phyloP scores from a whole-genome alignment of 2,888 invertebrate genomes.

The Acheta domesticus region DNA sequence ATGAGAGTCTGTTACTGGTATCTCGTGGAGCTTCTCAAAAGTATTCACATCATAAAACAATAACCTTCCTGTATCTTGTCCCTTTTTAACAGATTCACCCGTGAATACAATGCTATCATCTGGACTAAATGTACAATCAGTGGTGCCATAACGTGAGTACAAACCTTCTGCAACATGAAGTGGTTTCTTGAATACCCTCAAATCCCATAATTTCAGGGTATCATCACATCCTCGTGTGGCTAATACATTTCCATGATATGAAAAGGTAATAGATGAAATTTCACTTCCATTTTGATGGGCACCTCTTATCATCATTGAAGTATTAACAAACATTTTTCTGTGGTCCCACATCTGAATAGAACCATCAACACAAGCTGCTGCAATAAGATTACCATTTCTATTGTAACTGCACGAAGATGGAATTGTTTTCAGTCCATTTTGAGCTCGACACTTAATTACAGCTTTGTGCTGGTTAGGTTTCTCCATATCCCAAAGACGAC shows the following conservation, averaged over 20 bases:
- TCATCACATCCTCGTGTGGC: constrained; percentile 87
- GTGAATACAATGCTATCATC: constrained; percentile 87
- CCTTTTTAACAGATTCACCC: constrained; percentile 74
- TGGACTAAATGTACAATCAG: constrained; percentile 83
- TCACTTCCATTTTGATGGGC: constrained; percentile 79
- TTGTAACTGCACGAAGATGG: constrained; percentile 83
- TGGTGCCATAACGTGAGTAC: constrained; percentile 80
- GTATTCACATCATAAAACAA: constrained; percentile 77
- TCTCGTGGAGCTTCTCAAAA: constrained; percentile 67
- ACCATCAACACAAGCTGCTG: constrained; percentile 91
- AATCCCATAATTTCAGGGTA: constrained; percentile 92
- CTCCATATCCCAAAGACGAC: constrained; percentile 85
- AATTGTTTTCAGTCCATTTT: constrained; percentile 79
- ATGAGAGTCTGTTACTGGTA: constrained; percentile 75
- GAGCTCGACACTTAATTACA: constrained; percentile 82
- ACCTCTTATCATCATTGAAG: constrained; percentile 68
- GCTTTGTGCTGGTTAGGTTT: constrained; percentile 73
- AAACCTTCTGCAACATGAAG: constrained; percentile 66
- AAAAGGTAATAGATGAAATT: constrained; percentile 80
- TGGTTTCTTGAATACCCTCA: constrained; percentile 76
- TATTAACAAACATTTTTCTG: constrained; percentile 84
- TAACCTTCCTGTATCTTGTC: constrained; percentile 61
- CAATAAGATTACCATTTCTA: constrained; percentile 80
- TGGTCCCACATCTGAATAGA: constrained; percentile 97
- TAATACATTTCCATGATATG: constrained; percentile 76